phyloP scores from a whole-genome alignment of 2,797 vertebrate genomes.

The Mareca penelope region DNA sequence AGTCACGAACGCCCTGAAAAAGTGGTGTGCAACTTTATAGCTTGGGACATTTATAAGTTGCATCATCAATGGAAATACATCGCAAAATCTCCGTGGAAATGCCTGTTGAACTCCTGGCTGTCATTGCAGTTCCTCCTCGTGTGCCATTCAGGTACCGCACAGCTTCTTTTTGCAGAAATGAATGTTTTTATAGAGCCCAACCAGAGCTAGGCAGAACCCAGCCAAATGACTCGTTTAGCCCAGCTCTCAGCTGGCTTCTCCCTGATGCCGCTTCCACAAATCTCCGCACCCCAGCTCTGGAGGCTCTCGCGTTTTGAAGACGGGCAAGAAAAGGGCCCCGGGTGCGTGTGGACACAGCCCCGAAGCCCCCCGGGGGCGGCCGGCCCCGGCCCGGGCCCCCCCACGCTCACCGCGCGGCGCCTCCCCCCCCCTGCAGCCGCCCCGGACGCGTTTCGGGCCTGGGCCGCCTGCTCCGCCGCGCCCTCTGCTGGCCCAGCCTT shows the following conservation, averaged over 20 bases:
- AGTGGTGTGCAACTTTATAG: not conserved
- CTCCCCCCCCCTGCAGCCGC: accelerated
- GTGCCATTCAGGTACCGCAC: not conserved
- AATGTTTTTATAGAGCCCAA: not conserved
- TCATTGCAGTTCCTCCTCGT: not conserved
- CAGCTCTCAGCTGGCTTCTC: not conserved
- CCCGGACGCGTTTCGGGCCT: too few species aligned
- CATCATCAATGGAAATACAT: not conserved
- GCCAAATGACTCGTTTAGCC: not conserved
- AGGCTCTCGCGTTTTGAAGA: not conserved
- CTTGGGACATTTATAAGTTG: not conserved
- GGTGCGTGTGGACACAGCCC: not conserved
- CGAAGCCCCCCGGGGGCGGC: too few species aligned
- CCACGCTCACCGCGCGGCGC: too few species aligned
- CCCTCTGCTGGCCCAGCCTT: too few species aligned
- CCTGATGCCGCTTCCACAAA: not conserved
- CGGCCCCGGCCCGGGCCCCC: too few species aligned
- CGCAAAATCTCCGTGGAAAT: not conserved
- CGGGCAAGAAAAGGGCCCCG: not conserved
- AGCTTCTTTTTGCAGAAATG: not conserved
- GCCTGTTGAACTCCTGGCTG: not conserved
- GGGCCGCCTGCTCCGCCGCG: too few species aligned
- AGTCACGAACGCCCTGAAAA: not conserved
- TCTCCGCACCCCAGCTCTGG: accelerated
- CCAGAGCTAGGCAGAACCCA: not conserved